A percentile compares a stretch with the other conserved stretches of the same genome.
These are phyloP conservation scores for Heterocephalus glaber DNA, from an alignment of 2,113 vertebrate species.

Conservation along the genomic window DNA sequence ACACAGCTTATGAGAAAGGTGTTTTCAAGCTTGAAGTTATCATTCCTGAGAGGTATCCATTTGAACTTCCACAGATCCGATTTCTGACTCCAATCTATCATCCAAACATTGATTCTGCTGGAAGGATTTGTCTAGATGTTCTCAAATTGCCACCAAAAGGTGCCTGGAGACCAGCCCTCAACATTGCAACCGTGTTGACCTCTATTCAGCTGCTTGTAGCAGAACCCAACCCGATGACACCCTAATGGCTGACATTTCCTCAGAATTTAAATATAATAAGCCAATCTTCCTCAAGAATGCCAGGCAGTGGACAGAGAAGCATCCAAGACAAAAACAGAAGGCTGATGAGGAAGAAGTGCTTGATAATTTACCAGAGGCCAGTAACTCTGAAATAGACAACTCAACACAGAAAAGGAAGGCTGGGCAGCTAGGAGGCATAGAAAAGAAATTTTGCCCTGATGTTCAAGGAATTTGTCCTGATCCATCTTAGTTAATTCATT, in stretches of 20 bases:
- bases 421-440: neutral
- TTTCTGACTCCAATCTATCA: slow-evolving; percentile 98
- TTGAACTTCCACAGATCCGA: slow-evolving; percentile 95
- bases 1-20: slow-evolving; percentile 94
- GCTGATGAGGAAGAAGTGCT: neutral
- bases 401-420: slow-evolving; percentile 69
- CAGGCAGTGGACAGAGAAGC: slow-evolving; percentile 90
- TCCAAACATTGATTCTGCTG: slow-evolving; percentile 96
- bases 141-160: slow-evolving; percentile 97
- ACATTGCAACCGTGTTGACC: slow-evolving; percentile 93
- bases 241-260: slow-evolving; percentile 97
- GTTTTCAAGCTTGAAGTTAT: slow-evolving; percentile 93
- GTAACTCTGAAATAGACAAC: neutral
- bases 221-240: slow-evolving; percentile 97
- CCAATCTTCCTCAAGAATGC: slow-evolving; percentile 90
- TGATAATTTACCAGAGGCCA: neutral
- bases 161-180: slow-evolving; percentile 95
- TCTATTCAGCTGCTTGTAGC: slow-evolving; percentile 96
- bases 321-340: slow-evolving; percentile 87
- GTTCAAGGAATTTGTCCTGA: neutral
- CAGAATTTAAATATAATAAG: slow-evolving; percentile 96
- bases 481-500: neutral
- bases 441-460: slow-evolving; percentile 59
- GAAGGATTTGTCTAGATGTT: slow-evolving; percentile 96
- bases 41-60: slow-evolving; percentile 96